Conservation (phyloP, 2,888 invertebrate genomes). For the Drosophila greeni region DNA sequence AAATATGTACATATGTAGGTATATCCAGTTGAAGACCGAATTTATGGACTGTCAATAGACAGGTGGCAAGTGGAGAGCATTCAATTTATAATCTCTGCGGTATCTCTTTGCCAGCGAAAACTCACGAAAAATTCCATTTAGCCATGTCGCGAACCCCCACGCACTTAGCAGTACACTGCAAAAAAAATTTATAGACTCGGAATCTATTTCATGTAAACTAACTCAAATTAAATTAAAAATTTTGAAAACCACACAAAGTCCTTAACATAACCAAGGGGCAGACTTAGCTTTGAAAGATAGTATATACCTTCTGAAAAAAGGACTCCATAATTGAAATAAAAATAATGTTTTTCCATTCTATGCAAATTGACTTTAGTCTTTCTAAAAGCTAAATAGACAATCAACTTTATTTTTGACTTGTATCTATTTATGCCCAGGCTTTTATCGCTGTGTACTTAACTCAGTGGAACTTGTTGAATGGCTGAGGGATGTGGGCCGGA, state of each 20-base stretch:
- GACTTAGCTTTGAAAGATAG: not conserved
- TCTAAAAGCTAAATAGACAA: no score
- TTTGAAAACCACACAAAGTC: not conserved
- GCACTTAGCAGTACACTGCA: constrained; percentile 11
- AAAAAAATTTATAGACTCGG: not conserved
- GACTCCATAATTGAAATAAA: no score
- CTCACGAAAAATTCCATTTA: constrained; percentile 31
- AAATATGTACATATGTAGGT: not conserved
- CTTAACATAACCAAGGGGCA: not conserved
- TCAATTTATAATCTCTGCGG: constrained; percentile 15
- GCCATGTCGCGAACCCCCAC: constrained; percentile 31
- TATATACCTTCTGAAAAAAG: not conserved
- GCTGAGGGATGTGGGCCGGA: constrained; percentile 12
- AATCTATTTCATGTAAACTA: not conserved
- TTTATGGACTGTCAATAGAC: constrained; percentile 24
- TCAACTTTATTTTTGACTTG: no score
- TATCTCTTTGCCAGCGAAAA: constrained; percentile 7
- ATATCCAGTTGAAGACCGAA: constrained; percentile 7
- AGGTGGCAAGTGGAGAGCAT: constrained; percentile 19
- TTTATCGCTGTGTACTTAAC: not conserved
- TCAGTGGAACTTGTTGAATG: constrained; percentile 17
- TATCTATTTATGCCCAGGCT: not conserved
- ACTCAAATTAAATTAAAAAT: not conserved
- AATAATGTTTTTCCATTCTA: not conserved
- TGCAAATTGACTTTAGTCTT: no score